Conservation (phyloP, 2,888 invertebrate species). For the Eupithecia abbreviata region DNA sequence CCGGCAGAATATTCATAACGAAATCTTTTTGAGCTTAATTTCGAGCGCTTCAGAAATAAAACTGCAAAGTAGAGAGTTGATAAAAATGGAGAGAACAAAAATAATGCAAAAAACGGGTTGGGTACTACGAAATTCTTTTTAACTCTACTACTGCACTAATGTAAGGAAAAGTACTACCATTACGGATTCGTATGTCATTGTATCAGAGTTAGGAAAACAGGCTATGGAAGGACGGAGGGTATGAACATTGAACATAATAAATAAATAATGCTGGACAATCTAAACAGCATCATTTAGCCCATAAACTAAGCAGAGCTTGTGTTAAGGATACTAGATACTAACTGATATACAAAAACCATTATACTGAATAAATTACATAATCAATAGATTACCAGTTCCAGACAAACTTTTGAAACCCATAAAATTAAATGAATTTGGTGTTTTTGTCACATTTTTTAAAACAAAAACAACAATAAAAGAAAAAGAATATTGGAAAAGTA, state of each 20-base stretch:
- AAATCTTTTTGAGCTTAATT: neutral
- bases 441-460: too few relatives aligned
- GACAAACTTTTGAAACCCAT: too few relatives aligned
- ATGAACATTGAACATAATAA: neutral
- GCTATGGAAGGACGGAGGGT: neutral
- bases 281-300: too few relatives aligned
- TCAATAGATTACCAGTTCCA: too few relatives aligned
- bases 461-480: too few relatives aligned
- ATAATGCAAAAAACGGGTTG: neutral
- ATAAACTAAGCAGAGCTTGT: too few relatives aligned
- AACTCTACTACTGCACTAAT: slow-evolving; percentile 28
- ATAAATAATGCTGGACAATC: too few relatives aligned
- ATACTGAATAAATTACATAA: too few relatives aligned
- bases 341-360: too few relatives aligned
- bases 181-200: slow-evolving; percentile 27
- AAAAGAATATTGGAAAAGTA: too few relatives aligned
- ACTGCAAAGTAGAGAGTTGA: neutral
- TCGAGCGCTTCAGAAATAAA: neutral
- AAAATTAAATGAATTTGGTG: too few relatives aligned
- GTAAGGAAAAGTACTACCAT: slow-evolving; percentile 27
- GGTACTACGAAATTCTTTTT: slow-evolving; percentile 9
- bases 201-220: neutral
- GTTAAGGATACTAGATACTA: too few relatives aligned
- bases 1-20: neutral
- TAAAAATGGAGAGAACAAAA: neutral